phyloP scores from a whole-genome alignment of 2,113 vertebrate genomes.

The Centropus unirufus region DNA sequence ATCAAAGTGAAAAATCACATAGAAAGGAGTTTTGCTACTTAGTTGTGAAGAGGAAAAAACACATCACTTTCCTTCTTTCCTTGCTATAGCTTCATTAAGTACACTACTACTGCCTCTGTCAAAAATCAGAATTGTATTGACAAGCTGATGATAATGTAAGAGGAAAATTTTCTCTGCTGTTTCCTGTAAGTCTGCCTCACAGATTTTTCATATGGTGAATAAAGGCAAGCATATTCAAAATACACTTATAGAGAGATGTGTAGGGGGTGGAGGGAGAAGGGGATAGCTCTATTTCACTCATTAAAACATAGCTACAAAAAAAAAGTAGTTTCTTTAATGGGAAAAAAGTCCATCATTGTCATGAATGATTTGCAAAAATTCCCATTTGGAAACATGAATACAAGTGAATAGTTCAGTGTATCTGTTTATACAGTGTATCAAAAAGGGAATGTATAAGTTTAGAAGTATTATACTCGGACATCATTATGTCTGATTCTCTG shows the following conservation, averaged over 20 bases:
- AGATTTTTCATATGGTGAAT: background rate
- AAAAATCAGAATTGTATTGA: background rate
- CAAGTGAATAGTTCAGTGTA: background rate
- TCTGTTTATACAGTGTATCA: background rate
- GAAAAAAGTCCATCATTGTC: background rate
- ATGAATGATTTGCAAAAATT: background rate
- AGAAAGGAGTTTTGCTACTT: background rate
- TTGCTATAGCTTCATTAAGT: background rate
- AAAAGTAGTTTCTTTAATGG: background rate
- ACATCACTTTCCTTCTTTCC: background rate
- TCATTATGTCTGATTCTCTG: background rate
- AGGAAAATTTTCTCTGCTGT: background rate
- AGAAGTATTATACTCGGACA: background rate
- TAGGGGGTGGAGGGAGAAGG: fast-evolving
- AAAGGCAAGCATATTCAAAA: background rate
- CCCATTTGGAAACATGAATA: background rate
- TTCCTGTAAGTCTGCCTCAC: background rate
- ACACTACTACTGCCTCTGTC: background rate
- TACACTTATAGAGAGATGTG: background rate
- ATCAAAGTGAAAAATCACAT: background rate
- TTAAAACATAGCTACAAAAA: background rate
- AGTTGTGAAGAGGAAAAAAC: background rate
- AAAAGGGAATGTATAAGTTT: background rate
- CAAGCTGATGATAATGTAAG: background rate
- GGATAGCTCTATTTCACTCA: background rate